Conservation (phyloP, 1,140 invertebrate genomes). For the Frieseomelitta varia region DNA sequence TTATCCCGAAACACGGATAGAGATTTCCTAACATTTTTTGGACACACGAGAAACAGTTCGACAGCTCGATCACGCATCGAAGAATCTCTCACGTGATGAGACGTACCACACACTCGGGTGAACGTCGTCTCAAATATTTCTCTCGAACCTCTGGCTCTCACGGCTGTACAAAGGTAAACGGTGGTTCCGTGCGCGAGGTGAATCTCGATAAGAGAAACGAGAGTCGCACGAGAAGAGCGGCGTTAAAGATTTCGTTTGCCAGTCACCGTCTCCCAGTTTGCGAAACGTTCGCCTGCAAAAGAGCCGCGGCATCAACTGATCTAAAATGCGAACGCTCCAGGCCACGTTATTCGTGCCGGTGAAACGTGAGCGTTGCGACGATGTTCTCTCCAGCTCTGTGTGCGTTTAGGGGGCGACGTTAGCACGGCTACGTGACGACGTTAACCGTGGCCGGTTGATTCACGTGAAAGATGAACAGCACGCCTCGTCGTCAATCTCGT, state of each 20-base stretch:
- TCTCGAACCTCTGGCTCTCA: no score
- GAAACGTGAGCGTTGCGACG: slow-evolving; percentile 65
- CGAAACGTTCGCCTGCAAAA: neutral
- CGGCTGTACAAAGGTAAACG: no score
- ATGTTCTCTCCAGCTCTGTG: slow-evolving; percentile 55
- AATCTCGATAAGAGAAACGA: slow-evolving; percentile 24
- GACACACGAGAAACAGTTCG: no score
- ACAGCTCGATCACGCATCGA: no score
- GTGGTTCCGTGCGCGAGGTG: no score
- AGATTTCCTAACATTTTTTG: no score
- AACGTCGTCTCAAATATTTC: no score
- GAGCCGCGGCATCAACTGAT: slow-evolving; percentile 44
- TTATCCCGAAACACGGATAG: no score
- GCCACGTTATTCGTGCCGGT: slow-evolving; percentile 52
- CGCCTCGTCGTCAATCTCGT: slow-evolving; percentile 36
- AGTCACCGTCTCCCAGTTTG: neutral
- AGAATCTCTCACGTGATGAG: no score
- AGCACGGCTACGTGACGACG: slow-evolving; percentile 49
- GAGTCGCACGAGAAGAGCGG: neutral
- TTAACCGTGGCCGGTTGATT: neutral
- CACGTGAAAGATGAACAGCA: slow-evolving; percentile 4
- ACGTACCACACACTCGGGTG: no score
- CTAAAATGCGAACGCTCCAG: slow-evolving; percentile 58
- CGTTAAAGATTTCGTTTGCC: slow-evolving; percentile 16
- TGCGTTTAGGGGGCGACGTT: slow-evolving; percentile 50